Evolutionary conservation across 2,888 invertebrate genomes (phyloP).

Genomic region (Campoletis raptor): DNA sequence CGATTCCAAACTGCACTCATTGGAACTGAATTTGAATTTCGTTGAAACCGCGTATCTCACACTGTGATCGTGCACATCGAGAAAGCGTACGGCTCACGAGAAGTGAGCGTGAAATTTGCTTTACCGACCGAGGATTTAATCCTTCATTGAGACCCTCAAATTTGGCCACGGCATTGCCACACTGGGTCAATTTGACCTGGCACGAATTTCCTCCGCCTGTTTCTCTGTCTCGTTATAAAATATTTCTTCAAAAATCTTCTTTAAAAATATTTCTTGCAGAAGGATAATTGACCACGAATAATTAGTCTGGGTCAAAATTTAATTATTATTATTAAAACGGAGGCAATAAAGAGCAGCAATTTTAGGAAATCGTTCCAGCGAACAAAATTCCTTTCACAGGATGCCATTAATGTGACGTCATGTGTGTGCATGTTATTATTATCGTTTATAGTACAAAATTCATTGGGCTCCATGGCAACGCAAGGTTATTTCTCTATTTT

Average conservation of each 20-base stretch:
- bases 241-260: no score
- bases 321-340: neutral
- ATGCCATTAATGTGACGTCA: neutral
- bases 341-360: neutral
- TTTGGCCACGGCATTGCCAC: neutral
- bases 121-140: constrained; percentile 19
- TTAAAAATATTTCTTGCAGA: no score
- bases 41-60: neutral
- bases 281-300: no score
- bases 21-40: neutral
- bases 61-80: neutral
- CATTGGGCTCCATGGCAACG: constrained; percentile 58
- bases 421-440: constrained; percentile 2
- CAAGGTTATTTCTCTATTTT: constrained; percentile 9
- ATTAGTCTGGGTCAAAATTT: no score
- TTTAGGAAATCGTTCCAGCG: neutral
- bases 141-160: neutral
- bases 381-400: neutral
- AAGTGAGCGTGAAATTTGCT: constrained; percentile 17
- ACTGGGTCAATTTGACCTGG: no score
- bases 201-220: no score
- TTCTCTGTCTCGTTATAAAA: no score
- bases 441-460: neutral
- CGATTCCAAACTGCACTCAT: neutral
- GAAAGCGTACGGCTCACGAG: neutral